phyloP scores from a whole-genome alignment of 2,888 invertebrate species.

The Spicauda simplicius region DNA sequence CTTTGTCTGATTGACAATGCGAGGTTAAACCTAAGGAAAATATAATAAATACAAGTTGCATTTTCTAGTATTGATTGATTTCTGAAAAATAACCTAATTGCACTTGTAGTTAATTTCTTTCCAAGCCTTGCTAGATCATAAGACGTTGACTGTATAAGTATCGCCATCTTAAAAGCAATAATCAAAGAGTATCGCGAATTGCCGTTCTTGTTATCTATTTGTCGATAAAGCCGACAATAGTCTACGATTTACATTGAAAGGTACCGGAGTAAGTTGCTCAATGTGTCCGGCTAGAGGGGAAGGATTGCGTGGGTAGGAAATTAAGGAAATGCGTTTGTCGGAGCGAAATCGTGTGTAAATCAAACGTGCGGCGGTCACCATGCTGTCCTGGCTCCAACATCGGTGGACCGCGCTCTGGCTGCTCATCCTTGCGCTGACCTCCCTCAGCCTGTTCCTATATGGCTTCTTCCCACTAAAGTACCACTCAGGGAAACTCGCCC shows the following conservation, averaged over 20 bases:
- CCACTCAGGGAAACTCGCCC: slow-evolving; percentile 76
- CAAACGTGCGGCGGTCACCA: slow-evolving; percentile 45
- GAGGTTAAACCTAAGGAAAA: too few species aligned
- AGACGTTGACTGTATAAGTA: too few species aligned
- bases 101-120: too few species aligned
- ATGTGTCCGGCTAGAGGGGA: slow-evolving; percentile 36
- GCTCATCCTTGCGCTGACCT: slow-evolving; percentile 64
- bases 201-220: background rate
- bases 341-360: slow-evolving; percentile 10
- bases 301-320: slow-evolving; percentile 35
- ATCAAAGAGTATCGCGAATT: background rate
- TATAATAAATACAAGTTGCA: too few species aligned
- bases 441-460: slow-evolving; percentile 81
- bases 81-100: too few species aligned
- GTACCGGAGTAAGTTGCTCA: slow-evolving; percentile 23
- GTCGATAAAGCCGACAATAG: slow-evolving; percentile 17
- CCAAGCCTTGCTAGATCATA: too few species aligned
- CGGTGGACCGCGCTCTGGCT: slow-evolving; percentile 76
- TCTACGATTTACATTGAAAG: background rate
- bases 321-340: slow-evolving; percentile 20
- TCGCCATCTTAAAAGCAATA: background rate
- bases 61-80: too few species aligned
- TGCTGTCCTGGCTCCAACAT: slow-evolving; percentile 72
- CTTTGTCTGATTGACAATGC: too few species aligned
- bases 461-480: slow-evolving; percentile 86